phyloP scores from a whole-genome alignment of 2,888 invertebrate genomes.

The Yponomeuta plumbellus region DNA sequence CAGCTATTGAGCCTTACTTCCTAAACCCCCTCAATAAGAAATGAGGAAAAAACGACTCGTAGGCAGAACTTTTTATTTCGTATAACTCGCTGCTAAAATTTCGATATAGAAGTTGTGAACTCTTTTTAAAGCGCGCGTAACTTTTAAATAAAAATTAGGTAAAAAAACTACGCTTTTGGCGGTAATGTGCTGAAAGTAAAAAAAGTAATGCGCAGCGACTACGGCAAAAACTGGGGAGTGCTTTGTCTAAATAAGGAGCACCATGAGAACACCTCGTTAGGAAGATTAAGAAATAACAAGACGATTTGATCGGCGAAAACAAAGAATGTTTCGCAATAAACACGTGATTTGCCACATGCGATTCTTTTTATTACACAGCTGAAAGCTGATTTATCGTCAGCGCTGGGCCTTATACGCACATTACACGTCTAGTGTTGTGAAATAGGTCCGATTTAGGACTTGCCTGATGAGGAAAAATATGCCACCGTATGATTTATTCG shows the following conservation, averaged over 20 bases:
- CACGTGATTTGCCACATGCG: neutral
- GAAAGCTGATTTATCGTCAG: neutral
- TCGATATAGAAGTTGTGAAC: too few relatives aligned
- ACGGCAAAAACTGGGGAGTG: too few relatives aligned
- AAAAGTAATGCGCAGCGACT: too few relatives aligned
- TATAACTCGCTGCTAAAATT: too few relatives aligned
- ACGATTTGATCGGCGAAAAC: neutral
- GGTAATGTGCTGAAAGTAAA: too few relatives aligned
- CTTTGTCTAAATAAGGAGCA: neutral
- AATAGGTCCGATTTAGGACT: slow-evolving; percentile 1
- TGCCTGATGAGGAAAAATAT: neutral
- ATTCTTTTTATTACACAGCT: neutral
- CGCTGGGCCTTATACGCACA: neutral
- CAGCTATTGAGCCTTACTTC: too few relatives aligned
- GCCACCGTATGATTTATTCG: neutral
- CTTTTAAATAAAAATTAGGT: too few relatives aligned
- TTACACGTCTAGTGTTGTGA: neutral
- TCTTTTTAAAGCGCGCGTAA: too few relatives aligned
- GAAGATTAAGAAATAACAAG: neutral
- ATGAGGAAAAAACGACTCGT: too few relatives aligned
- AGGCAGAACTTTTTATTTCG: too few relatives aligned
- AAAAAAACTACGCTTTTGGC: too few relatives aligned
- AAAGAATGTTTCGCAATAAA: neutral
- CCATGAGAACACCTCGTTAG: neutral
- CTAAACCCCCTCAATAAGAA: too few relatives aligned